These are phyloP conservation scores for Pan troglodytes DNA, from an alignment of 2,113 vertebrate species.

Conservation along the genomic window NHGRI_mPanTro3-v2.1_pri NC_072411.2:71620501-71621000, in stretches of 20 bases:
- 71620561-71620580: constrained; percentile 71
- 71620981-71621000: not conserved
- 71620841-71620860: too few relatives aligned
- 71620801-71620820: not conserved
- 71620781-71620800: fast-evolving
- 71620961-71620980: not conserved
- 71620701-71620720: not conserved
- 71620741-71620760: not conserved
- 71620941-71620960: not conserved
- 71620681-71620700: not conserved
- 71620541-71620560: constrained; percentile 67
- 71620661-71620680: constrained; percentile 60
- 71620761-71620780: not conserved
- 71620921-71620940: not conserved
- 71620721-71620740: fast-evolving
- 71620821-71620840: not conserved
- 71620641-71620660: not conserved
- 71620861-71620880: not conserved
- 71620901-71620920: not conserved
- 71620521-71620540: constrained; percentile 63
- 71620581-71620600: constrained; percentile 69
- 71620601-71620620: constrained; percentile 32
- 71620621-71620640: not conserved
- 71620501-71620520: constrained; percentile 60
- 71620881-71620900: not conserved